Percentiles rank a stretch among this genome's conserved stretches.
phyloP scores from a whole-genome alignment of 2,113 vertebrate genomes.

The Oncorhynchus mykiss region DNA sequence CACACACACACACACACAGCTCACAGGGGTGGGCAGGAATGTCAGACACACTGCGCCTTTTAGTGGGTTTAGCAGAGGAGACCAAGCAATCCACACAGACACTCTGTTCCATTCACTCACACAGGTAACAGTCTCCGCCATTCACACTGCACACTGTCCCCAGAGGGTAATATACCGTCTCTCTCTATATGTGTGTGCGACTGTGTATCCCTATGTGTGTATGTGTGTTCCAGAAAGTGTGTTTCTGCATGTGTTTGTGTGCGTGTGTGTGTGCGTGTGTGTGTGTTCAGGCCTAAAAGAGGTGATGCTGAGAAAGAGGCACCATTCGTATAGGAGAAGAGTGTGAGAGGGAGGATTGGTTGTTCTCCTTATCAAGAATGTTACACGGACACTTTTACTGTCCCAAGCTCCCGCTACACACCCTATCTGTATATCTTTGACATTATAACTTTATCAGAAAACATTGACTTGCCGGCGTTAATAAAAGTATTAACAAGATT shows the following conservation, averaged over 20 bases:
- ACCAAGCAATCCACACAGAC: constrained; percentile 72
- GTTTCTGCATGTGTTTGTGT: background rate
- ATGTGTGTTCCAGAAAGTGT: background rate
- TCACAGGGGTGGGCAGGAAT: constrained; percentile 66
- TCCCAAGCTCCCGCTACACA: constrained; percentile 14
- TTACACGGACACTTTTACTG: constrained; percentile 46
- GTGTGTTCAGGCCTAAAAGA: constrained; percentile 12
- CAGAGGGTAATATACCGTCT: constrained; percentile 36
- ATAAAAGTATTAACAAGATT: no score
- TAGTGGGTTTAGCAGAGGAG: constrained; percentile 74
- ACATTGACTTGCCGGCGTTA: no score
- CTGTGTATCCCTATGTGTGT: background rate
- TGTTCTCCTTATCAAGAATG: constrained; percentile 35
- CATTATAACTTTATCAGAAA: no score
- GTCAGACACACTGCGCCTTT: constrained; percentile 73
- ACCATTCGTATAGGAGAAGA: background rate
- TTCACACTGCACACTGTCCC: constrained; percentile 54
- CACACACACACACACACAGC: constrained; percentile 51
- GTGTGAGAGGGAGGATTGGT: constrained; percentile 20
- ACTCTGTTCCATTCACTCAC: constrained; percentile 71
- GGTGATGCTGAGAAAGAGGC: background rate
- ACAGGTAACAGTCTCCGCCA: constrained; percentile 53
- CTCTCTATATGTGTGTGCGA: background rate
- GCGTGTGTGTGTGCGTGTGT: constrained; percentile 7
- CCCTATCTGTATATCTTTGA: background rate